phyloP scores from a whole-genome alignment of 2,888 invertebrate genomes.

The Willowsia nigromaculata region DNA sequence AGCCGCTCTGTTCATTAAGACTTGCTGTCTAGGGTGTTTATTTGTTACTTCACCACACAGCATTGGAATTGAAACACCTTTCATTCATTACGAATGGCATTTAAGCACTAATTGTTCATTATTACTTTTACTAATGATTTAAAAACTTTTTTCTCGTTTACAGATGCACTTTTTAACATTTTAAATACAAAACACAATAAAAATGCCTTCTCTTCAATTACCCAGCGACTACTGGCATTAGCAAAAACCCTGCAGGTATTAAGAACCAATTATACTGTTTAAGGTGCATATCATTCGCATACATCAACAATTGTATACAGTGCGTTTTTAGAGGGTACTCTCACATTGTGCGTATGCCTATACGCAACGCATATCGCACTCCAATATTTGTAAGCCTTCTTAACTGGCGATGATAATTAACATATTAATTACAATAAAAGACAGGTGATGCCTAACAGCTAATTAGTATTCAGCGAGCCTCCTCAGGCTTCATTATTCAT shows the following conservation, averaged over 20 bases:
- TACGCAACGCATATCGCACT: not conserved
- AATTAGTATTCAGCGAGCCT: constrained; percentile 63
- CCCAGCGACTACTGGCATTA: constrained; percentile 9
- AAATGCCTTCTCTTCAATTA: constrained; percentile 21
- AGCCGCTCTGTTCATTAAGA: constrained; percentile 9
- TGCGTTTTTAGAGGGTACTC: not conserved
- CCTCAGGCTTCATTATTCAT: constrained; percentile 43
- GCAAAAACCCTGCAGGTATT: not conserved
- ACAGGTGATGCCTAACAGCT: constrained; percentile 63
- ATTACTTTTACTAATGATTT: constrained; percentile 26
- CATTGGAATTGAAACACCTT: not conserved
- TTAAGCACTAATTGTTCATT: constrained; percentile 29
- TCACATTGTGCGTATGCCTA: not conserved
- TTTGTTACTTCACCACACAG: not conserved
- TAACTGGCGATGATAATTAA: constrained; percentile 58
- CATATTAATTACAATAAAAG: constrained; percentile 68
- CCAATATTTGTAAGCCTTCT: not conserved
- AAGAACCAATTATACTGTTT: not conserved
- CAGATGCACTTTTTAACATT: not conserved
- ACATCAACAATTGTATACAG: not conserved
- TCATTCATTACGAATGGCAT: not conserved
- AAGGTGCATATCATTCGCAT: not conserved
- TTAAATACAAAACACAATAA: not conserved
- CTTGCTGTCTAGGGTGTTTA: not conserved
- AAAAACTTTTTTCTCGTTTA: constrained; percentile 7